phyloP scores from a whole-genome alignment of 2,113 vertebrate genomes.

The Reinhardtius hippoglossoides region DNA sequence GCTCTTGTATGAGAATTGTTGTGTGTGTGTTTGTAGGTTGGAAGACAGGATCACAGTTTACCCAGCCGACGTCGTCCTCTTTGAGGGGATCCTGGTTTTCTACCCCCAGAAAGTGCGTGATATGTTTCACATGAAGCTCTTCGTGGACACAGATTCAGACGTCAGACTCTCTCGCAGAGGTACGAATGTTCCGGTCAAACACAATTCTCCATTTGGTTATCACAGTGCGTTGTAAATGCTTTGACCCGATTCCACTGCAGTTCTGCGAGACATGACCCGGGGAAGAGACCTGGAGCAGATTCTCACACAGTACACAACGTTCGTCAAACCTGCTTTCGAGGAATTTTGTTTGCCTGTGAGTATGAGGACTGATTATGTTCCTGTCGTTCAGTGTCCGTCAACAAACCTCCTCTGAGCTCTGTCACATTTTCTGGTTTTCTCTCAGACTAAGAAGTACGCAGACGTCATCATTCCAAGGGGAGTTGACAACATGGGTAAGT shows the following conservation, averaged over 20 bases:
- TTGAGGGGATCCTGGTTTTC: conserved; percentile 97
- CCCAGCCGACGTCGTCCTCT: conserved; percentile 92
- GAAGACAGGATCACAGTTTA: conserved; percentile 90
- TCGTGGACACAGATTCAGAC: conserved; percentile 96
- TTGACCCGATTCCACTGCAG: conserved; percentile 67
- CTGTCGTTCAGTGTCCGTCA: not conserved
- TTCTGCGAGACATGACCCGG: conserved; percentile 93
- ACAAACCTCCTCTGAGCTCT: not conserved
- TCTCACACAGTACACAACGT: conserved; percentile 94
- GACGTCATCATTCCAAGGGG: conserved; percentile 98
- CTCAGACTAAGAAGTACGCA: conserved; percentile 96
- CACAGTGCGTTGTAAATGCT: not conserved
- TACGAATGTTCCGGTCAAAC: conserved; percentile 46
- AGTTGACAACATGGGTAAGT: conserved; percentile 97
- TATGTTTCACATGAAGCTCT: conserved; percentile 98
- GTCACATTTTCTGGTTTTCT: conserved; percentile 39
- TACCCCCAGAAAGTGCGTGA: conserved; percentile 94
- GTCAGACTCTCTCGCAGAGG: conserved; percentile 95
- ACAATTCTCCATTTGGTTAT: not conserved
- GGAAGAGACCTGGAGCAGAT: conserved; percentile 97
- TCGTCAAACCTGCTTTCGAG: conserved; percentile 97
- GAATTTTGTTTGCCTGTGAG: conserved; percentile 96
- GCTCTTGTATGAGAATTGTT: conserved; percentile 3
- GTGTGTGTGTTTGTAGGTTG: conserved; percentile 77
- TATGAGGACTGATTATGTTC: not conserved